Evolutionary conservation across 2,888 invertebrate genomes (phyloP).

Genomic region (Thelaira solivaga): DNA sequence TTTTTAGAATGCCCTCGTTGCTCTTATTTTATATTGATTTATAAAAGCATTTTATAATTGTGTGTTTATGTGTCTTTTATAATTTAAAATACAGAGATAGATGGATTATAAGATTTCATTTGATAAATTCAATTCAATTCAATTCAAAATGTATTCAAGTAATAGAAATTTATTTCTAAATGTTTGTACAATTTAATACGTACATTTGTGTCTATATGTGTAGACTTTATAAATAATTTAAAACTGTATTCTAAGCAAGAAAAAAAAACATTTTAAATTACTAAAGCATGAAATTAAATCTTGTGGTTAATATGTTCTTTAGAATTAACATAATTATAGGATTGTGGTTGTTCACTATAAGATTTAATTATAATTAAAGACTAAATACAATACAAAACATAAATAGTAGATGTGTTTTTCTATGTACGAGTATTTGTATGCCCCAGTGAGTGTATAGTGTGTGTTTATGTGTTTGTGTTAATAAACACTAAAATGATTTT

Average conservation of each 20-base stretch:
- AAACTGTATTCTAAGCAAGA: too few relatives aligned
- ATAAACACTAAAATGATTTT: background rate
- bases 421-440: too few relatives aligned
- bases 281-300: constrained; percentile 56
- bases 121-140: background rate
- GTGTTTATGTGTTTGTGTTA: background rate
- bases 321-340: constrained; percentile 53
- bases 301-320: constrained; percentile 54
- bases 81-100: too few relatives aligned
- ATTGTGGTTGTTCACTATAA: constrained; percentile 43
- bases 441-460: too few relatives aligned
- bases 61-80: too few relatives aligned
- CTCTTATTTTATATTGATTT: too few relatives aligned
- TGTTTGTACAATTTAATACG: background rate
- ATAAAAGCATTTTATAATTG: too few relatives aligned
- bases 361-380: constrained; percentile 14
- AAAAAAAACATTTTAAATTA: constrained; percentile 36
- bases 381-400: background rate
- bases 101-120: too few relatives aligned
- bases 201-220: background rate
- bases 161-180: background rate
- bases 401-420: background rate
- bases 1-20: too few relatives aligned
- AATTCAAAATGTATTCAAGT: background rate
- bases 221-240: background rate